Base-by-base conservation (phyloP, 2,888 invertebrate genomes). In the Aplocera efformata region DNA sequence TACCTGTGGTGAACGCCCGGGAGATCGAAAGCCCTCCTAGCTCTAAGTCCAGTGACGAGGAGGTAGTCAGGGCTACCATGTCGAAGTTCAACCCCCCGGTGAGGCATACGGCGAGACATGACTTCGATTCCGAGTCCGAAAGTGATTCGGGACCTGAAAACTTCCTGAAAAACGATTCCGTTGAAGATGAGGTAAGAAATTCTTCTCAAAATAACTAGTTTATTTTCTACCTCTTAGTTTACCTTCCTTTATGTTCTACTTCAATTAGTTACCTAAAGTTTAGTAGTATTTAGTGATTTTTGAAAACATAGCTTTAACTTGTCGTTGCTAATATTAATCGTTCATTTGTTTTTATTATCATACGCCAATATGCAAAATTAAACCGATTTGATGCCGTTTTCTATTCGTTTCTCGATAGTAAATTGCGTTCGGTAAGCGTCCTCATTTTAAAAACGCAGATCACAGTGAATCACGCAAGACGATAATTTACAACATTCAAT, bases 1-100 rank as follows among this genome's bases (percentile, higher is more conserved):
- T 91, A 30, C 84, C 88, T 38, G 90, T 90, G 28, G 72, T 83
- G 37, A 88, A 90, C 54, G 90, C 90, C 0, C 84, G 82, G 53
- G 91, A 92, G 51, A 88, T 91, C 23, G 88, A 89, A 5, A 91
- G 91, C 53, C 70, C 75, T 3, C 9, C 42, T 7, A 44, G 42
- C 29, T 48, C 50, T 1, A 40, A 28, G 22, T 60, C 65, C 7
- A 74, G 75, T 9, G 83, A 79, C 44, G 77, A 72, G 42, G 82
- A 72, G 38, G 72, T 71, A 24, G 66, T 76, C 7, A 62, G 66
- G 42, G 68, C 74, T 0, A 76, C 70, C 8, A 88, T 86, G 86
- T 72, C 82, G 1, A 86, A 86, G 66, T 88, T 88, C 50, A 84
- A 79, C 29, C 86, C 86, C 0, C 86, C 86, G 0, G 77, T 70